Base-by-base conservation (phyloP, 1,140 invertebrate species). In the Pentalonia nigronervosa region DNA sequence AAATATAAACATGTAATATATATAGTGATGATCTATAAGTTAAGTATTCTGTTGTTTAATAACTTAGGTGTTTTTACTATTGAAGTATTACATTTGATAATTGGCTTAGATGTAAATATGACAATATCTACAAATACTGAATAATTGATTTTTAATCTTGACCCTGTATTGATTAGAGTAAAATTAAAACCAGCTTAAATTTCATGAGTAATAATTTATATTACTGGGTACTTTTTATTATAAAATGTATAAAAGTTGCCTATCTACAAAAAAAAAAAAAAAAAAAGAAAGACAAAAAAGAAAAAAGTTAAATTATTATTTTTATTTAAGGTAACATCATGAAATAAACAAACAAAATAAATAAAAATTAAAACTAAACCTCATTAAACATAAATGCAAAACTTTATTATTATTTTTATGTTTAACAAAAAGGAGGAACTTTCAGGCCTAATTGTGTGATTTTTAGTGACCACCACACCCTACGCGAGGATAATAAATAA, bases 371-470 rank as follows among this genome's bases (percentile, higher is more conserved):
- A 93, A 86, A 93, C 91, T 93, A 84, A 92, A 93, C 48, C 76
- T 48, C 91, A 93, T 93, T 93, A 93, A 93, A 93, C 48, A 93
- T 50, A 93, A 93, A 93, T 93, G 81, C 76, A 92, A 47, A 89
- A 92, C 2, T n/a, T 17, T 76, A 83, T 36, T 53, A 23, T 48
- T n/a, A 23, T 53, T 92, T 84, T 83, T 50, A 48, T 93, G 81
- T 53, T 93, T 84, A 76, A 91, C 90, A 91, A 83, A 91, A 91
- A 67, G 90, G 34, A 93, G 91, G 91, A 93, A 93, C 91, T 93
- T 83, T 93, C 34, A 81, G 81, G 76, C 30, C 48, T 53, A 93
- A 93, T 48, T 83, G 41, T 83, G 48, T 45, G 20, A 84, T 83
- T 86, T 92, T 41, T 50, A 53, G n/a, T 56, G 48, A 86, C 50